phyloP scores from a whole-genome alignment of 2,888 invertebrate species.

The Caenorhabditis drosophilae region DNA sequence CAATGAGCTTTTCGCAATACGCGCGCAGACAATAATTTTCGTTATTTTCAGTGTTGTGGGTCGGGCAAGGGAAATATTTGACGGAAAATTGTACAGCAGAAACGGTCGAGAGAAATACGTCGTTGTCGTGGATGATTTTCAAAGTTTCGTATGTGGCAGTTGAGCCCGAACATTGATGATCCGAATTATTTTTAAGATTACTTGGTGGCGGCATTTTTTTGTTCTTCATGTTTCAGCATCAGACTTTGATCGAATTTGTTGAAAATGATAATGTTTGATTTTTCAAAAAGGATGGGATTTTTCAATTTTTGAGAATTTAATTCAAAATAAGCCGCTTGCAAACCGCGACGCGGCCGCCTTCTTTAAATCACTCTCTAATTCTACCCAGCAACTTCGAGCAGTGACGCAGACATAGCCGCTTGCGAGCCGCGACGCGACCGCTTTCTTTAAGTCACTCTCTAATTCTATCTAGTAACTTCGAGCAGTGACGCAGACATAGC shows the following conservation, averaged over 20 bases:
- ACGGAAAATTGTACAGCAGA: slow-evolving; percentile 32
- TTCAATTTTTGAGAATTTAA: background rate
- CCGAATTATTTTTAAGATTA: slow-evolving; percentile 7
- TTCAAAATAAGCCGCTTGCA: too few species aligned
- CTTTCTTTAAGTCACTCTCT: too few species aligned
- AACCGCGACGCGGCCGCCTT: too few species aligned
- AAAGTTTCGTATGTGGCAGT: slow-evolving; percentile 20
- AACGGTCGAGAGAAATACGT: slow-evolving; percentile 30
- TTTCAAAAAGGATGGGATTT: background rate
- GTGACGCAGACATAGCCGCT: too few species aligned
- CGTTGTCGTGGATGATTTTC: slow-evolving; percentile 31
- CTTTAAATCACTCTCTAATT: too few species aligned
- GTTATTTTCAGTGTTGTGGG: slow-evolving; percentile 28
- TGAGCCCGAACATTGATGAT: background rate
- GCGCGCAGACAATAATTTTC: background rate
- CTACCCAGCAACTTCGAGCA: too few species aligned
- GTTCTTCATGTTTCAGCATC: slow-evolving; percentile 26
- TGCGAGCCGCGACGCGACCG: too few species aligned
- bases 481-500: too few species aligned
- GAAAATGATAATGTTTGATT: slow-evolving; percentile 7
- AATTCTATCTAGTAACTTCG: too few species aligned
- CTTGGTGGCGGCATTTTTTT: slow-evolving; percentile 31
- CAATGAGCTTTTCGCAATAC: background rate
- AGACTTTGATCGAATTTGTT: slow-evolving; percentile 17
- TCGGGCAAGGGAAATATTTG: slow-evolving; percentile 30